phyloP scores from a whole-genome alignment of 2,113 vertebrate species.

The Zosterops hypoxanthus region DNA sequence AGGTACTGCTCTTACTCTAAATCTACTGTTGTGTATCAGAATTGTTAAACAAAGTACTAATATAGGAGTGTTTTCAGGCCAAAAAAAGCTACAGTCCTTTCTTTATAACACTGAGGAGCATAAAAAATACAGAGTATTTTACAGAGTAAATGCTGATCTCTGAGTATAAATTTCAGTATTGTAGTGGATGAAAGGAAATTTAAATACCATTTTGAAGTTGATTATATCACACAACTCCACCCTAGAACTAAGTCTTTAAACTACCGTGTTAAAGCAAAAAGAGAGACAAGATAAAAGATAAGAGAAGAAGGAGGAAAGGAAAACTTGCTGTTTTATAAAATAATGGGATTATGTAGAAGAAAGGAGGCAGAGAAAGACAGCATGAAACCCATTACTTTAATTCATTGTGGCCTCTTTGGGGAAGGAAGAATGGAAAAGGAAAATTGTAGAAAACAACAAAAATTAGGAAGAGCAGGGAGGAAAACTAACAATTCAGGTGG shows the following conservation, averaged over 20 bases:
- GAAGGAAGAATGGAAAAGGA: neutral
- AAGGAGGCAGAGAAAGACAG: neutral
- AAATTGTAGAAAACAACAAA: neutral
- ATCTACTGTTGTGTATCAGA: slow-evolving; percentile 22
- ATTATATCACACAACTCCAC: slow-evolving; percentile 40
- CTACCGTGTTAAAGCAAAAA: neutral
- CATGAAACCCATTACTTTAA: neutral
- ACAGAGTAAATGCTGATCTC: neutral
- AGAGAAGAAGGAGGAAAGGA: neutral
- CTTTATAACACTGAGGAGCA: neutral
- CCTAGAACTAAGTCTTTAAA: slow-evolving; percentile 34
- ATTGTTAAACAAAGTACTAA: slow-evolving; percentile 5
- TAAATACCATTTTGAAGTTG: slow-evolving; percentile 28
- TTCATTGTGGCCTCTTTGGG: neutral
- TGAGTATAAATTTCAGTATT: neutral
- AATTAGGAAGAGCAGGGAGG: neutral
- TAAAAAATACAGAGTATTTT: neutral
- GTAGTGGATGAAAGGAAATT: neutral
- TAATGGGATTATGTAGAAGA: neutral
- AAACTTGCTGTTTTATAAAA: neutral
- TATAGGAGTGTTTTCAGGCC: slow-evolving; percentile 3
- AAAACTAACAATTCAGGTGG: neutral
- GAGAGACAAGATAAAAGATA: slow-evolving; percentile 12
- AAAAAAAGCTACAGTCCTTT: neutral
- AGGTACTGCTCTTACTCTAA: slow-evolving; percentile 22